These are phyloP conservation scores for Acleris cristana DNA, from an alignment of 2,888 invertebrate species.

Conservation along the genomic window DNA sequence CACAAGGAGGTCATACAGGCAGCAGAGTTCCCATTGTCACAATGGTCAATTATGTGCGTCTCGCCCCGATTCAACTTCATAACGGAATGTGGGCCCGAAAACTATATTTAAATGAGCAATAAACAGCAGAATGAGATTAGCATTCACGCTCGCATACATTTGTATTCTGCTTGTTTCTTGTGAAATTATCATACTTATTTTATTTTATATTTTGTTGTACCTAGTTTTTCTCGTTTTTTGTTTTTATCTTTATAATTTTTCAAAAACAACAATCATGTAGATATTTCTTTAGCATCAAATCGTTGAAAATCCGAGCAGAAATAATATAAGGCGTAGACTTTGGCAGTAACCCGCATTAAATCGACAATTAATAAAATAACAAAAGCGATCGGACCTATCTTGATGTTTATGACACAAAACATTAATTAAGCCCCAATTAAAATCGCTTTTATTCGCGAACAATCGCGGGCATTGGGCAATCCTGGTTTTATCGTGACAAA, in stretches of 20 bases:
- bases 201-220: not conserved
- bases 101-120: conserved; percentile 38
- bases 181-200: conserved; percentile 1
- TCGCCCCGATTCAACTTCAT: conserved; percentile 55
- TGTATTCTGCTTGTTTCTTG: conserved; percentile 16
- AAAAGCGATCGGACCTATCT: conserved; percentile 23
- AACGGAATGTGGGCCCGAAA: conserved; percentile 58
- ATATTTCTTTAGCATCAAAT: no score
- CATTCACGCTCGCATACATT: conserved; percentile 16
- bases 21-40: conserved; percentile 73
- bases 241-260: not conserved
- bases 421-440: conserved; percentile 37
- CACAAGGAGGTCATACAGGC: conserved; percentile 71
- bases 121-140: conserved; percentile 34
- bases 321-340: no score
- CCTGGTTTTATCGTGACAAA: conserved; percentile 36
- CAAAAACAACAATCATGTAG: not conserved
- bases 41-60: conserved; percentile 77
- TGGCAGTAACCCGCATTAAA: no score
- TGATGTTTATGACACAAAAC: conserved; percentile 26
- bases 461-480: conserved; percentile 37
- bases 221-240: not conserved
- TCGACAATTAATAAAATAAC: conserved; percentile 15
- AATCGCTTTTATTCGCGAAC: conserved; percentile 29
- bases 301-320: no score